Evolutionary conservation across 2,113 vertebrate species (phyloP).

Genomic region (Rostratula benghalensis): DNA sequence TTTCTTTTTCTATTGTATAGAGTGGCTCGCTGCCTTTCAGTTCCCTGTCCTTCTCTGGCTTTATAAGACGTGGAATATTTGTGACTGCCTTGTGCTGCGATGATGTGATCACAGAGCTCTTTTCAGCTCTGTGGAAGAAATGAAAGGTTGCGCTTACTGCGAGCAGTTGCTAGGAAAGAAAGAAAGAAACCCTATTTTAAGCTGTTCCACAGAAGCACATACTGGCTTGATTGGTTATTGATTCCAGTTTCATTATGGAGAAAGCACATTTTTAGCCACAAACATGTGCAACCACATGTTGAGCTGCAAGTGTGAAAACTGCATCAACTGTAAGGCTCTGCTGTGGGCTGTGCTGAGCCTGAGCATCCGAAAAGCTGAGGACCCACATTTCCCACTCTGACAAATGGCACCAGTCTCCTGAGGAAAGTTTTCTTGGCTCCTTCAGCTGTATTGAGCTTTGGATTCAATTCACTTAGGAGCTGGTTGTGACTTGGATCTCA

Average conservation of each 20-base stretch:
- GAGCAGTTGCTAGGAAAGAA: constrained; percentile 59
- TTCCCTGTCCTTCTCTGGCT: background rate
- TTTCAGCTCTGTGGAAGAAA: constrained; percentile 62
- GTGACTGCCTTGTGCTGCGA: background rate
- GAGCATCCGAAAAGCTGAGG: background rate
- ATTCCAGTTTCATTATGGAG: constrained; percentile 62
- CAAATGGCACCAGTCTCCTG: background rate
- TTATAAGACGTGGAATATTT: constrained; percentile 35
- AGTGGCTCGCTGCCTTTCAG: constrained; percentile 7
- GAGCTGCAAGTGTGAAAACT: constrained; percentile 14
- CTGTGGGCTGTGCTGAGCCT: background rate
- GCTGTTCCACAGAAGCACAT: constrained; percentile 53
- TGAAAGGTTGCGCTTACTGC: background rate
- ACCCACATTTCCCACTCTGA: background rate
- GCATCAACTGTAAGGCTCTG: background rate
- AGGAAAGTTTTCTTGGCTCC: constrained; percentile 41
- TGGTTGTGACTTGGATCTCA: background rate
- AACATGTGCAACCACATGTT: constrained; percentile 12
- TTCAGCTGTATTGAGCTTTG: background rate
- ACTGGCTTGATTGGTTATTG: constrained; percentile 64
- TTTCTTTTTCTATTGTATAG: background rate
- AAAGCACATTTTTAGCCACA: constrained; percentile 34
- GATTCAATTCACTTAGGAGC: constrained; percentile 29
- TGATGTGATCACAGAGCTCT: constrained; percentile 43
- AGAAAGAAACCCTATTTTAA: constrained; percentile 59